phyloP scores from a whole-genome alignment of 2,113 vertebrate genomes.

The Dicerorhinus sumatrensis region DNA sequence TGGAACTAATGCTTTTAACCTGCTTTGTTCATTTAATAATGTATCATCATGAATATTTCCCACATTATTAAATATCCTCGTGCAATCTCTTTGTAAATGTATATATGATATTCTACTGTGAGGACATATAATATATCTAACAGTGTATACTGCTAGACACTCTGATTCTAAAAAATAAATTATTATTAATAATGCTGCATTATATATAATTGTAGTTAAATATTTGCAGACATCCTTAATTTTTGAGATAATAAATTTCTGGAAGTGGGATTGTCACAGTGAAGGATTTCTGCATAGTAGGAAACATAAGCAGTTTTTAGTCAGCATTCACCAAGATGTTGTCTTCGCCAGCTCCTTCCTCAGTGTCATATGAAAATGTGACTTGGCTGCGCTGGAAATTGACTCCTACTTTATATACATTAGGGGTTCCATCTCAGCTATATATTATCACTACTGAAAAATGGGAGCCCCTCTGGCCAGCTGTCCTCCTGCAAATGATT shows the following conservation, averaged over 20 bases:
- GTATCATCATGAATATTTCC: not conserved
- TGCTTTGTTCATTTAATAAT: not conserved
- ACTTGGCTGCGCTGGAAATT: not conserved
- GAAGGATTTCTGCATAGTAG: not conserved
- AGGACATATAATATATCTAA: not conserved
- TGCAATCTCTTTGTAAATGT: not conserved
- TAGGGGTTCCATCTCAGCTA: too few species aligned
- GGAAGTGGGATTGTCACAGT: not conserved
- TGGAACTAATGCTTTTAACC: not conserved
- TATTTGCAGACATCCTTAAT: not conserved
- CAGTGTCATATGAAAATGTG: not conserved
- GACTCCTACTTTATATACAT: too few species aligned
- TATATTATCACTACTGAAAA: not conserved
- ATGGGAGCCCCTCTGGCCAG: not conserved
- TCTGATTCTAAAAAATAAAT: not conserved
- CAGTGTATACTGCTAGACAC: not conserved
- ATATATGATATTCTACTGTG: not conserved
- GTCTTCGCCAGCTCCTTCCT: not conserved
- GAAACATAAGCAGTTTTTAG: not conserved
- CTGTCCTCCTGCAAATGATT: not conserved
- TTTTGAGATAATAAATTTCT: not conserved
- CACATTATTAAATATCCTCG: not conserved
- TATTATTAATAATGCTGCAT: not conserved
- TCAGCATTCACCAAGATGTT: not conserved
- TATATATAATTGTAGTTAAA: not conserved